phyloP scores from a whole-genome alignment of 2,113 vertebrate species.

The Muntiacus muntjak region DNA sequence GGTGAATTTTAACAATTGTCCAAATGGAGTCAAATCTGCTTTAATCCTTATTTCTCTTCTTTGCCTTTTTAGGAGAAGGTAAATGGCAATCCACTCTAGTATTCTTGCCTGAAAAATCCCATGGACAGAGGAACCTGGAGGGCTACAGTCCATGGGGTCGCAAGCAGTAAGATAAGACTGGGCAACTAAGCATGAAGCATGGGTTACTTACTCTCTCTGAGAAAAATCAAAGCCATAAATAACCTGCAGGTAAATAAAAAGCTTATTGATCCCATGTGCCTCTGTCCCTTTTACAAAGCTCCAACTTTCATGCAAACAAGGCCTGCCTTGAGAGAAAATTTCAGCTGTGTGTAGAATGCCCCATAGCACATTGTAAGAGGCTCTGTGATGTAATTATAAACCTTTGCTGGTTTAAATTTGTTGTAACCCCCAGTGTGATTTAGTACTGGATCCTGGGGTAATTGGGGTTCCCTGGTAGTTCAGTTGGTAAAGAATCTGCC shows the following conservation, averaged over 20 bases:
- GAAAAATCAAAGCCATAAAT: conserved; percentile 82
- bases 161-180: neutral
- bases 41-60: neutral
- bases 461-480: neutral
- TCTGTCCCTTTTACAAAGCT: neutral
- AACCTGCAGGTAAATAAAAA: conserved; percentile 28
- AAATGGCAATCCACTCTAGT: neutral
- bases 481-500: neutral
- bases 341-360: conserved; percentile 79
- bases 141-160: neutral
- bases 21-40: neutral
- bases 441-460: conserved; percentile 85
- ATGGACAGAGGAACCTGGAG: neutral
- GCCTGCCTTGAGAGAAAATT: neutral
- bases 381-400: conserved; percentile 88
- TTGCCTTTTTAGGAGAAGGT: conserved; percentile 52
- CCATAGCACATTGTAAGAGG: conserved; percentile 83
- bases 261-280: neutral
- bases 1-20: neutral
- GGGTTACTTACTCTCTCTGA: conserved; percentile 34
- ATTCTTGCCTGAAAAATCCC: neutral
- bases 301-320: neutral
- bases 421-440: conserved; percentile 87
- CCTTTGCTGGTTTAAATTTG: conserved; percentile 86
- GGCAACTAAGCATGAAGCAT: neutral